Evolutionary conservation across 2,888 invertebrate species (phyloP), one percentile per base, ranked within the genome.

Genomic region (Drosophila quasianomalipes): DNA sequence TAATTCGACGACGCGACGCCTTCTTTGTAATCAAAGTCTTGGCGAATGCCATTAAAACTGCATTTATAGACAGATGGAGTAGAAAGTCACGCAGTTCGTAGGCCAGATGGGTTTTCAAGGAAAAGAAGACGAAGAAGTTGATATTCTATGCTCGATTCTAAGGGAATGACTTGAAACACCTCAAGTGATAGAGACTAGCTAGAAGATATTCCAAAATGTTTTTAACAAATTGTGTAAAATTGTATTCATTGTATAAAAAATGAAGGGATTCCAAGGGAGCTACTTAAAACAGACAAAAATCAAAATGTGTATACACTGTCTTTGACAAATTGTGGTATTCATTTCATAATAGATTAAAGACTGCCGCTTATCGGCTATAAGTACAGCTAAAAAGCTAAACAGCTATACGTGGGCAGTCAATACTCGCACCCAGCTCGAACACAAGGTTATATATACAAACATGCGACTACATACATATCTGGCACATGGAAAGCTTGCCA

Each of bases 341-440:
- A 65, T 86, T 89, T 82, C 77, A 74, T 87, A 87, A 84, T 61
- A 58, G 33, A 61, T 69, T n/a, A 59, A 72, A 63, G 26, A n/a
- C 62, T 37, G n/a, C 22, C n/a, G 70, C 79, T 79, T 85, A 87
- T 89, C 84, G 70, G 63, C 39, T 70, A 61, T 57, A 61, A 6
- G 14, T 53, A 9, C 16, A 22, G 37, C n/a, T 51, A 37, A 26
- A 26, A 47, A 2, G 26, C 14, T 54, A 44, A 26, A 47, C 16
- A 47, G 26, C 19, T 54, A 28, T 68, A 74, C 47, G 55, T 80
- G 54, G 61, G 26, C 64, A 68, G 59, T 76, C 80, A 55, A 80
- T 76, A 67, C 49, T 41, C 19, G 51, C 47, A 53, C 28, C 49
- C 57, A 70, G 53, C 63, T 64, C 60, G 37, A 65, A 55, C 28